phyloP scores from a whole-genome alignment of 2,888 invertebrate species.

The Drosophila paramelanica region DNA sequence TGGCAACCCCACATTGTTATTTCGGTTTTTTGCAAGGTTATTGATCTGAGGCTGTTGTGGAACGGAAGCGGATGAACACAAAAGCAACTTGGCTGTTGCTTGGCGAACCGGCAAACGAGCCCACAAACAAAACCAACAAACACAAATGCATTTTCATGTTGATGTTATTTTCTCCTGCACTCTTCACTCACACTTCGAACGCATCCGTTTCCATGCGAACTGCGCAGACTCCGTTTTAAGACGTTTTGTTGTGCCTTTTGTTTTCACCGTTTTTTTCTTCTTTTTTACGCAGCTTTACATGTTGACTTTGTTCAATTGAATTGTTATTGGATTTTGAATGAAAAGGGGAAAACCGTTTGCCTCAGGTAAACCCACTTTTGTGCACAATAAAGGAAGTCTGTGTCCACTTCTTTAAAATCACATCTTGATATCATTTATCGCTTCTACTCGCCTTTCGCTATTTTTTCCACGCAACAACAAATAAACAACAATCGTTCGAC shows the following conservation, averaged over 20 bases:
- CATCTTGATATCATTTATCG: constrained; percentile 34
- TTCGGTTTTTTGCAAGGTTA: constrained; percentile 46
- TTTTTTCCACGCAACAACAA: constrained; percentile 58
- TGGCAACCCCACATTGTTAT: constrained; percentile 28
- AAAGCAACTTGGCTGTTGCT: constrained; percentile 29
- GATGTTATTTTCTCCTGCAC: constrained; percentile 52
- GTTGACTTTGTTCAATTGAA: constrained; percentile 46
- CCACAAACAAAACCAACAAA: constrained; percentile 24
- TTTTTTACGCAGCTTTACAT: constrained; percentile 6
- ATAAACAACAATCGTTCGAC: constrained; percentile 74
- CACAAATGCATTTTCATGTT: constrained; percentile 61
- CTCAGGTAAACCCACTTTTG: constrained; percentile 3
- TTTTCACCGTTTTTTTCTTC: constrained; percentile 19
- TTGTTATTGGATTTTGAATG: constrained; percentile 10
- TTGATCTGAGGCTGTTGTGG: constrained; percentile 49
- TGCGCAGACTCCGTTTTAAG: constrained; percentile 73
- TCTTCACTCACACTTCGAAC: constrained; percentile 35
- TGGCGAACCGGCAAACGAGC: constrained; percentile 30
- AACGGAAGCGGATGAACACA: constrained; percentile 36
- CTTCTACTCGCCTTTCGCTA: constrained; percentile 14
- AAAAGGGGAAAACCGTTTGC: background rate
- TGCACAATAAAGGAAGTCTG: constrained; percentile 9
- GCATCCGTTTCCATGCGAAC: constrained; percentile 31
- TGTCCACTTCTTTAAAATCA: constrained; percentile 4
- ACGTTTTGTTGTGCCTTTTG: constrained; percentile 58